Evolutionary conservation across 2,113 vertebrate species (phyloP).

Genomic region (Ciconia maguari): DNA sequence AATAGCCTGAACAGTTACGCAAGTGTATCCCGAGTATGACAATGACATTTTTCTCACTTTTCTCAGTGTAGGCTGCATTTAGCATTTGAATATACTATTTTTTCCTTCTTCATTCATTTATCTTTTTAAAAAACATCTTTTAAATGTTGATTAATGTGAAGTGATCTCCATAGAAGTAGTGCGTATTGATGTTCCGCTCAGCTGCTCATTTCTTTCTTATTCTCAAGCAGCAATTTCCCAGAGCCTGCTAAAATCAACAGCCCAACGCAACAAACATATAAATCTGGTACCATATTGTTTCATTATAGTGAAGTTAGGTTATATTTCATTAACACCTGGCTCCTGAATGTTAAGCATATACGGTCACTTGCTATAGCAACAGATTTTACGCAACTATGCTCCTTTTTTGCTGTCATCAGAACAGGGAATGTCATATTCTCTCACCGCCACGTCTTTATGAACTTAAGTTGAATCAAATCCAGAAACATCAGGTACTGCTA

Average conservation of each 20-base stretch:
- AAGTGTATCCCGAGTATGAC: not conserved
- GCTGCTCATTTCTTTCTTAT: constrained; percentile 45
- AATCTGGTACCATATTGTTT: not conserved
- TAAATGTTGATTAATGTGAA: constrained; percentile 46
- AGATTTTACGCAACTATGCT: not conserved
- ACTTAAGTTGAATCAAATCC: not conserved
- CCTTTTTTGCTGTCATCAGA: not conserved
- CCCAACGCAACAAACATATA: not conserved
- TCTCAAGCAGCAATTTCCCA: constrained; percentile 28
- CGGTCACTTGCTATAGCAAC: not conserved
- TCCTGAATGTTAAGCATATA: not conserved
- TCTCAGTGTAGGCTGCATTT: constrained; percentile 21
- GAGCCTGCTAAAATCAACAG: constrained; percentile 1
- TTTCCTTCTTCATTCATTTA: constrained; percentile 42
- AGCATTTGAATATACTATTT: constrained; percentile 43
- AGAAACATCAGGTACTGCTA: not conserved
- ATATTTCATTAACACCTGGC: not conserved
- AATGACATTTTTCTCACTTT: constrained; percentile 40
- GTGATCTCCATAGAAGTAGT: constrained; percentile 17
- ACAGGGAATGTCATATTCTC: not conserved
- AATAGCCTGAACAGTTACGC: constrained; percentile 32
- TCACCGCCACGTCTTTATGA: not conserved
- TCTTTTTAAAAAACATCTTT: constrained; percentile 1
- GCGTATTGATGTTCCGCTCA: constrained; percentile 38
- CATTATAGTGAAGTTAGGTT: not conserved